Conservation (phyloP, 2,888 invertebrate species). For the Synanthedon vespiformis region DNA sequence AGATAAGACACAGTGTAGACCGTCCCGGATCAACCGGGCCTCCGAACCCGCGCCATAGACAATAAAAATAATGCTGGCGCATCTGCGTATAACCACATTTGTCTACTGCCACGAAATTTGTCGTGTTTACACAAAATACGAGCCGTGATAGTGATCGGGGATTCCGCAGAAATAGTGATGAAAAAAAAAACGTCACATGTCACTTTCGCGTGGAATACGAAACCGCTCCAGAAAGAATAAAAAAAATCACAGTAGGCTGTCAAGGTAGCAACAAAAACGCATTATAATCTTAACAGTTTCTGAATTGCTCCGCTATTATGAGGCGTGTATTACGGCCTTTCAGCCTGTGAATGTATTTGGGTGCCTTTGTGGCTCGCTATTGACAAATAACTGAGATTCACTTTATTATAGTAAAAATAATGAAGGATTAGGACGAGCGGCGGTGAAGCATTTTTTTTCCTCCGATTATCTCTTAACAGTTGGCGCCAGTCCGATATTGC, state of each 20-base stretch:
- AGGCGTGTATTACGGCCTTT: conserved; percentile 66
- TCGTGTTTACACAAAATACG: conserved; percentile 68
- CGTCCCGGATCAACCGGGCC: conserved; percentile 65
- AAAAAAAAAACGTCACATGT: conserved; percentile 34
- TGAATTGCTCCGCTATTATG: conserved; percentile 64
- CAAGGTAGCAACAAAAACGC: conserved; percentile 59
- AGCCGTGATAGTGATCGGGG: conserved; percentile 53
- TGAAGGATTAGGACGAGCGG: conserved; percentile 58
- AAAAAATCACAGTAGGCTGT: conserved; percentile 51
- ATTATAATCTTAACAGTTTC: conserved; percentile 68
- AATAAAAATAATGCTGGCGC: conserved; percentile 63
- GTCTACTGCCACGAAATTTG: conserved; percentile 49
- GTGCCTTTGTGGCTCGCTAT: conserved; percentile 65
- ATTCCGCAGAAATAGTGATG: conserved; percentile 43
- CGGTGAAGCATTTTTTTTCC: conserved; percentile 34
- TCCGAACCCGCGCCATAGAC: conserved; percentile 49
- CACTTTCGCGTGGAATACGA: conserved; percentile 42
- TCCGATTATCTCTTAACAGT: conserved; percentile 27
- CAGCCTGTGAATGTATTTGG: conserved; percentile 64
- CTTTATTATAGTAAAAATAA: conserved; percentile 54
- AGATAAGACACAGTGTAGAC: conserved; percentile 69
- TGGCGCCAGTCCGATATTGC: conserved; percentile 61
- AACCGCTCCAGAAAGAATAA: conserved; percentile 26
- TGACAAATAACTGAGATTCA: conserved; percentile 69
- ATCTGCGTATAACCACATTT: conserved; percentile 56